phyloP scores from a whole-genome alignment of 30 jellyfish, hydroid and myxozoan species.

The Hydra vulgaris region DNA sequence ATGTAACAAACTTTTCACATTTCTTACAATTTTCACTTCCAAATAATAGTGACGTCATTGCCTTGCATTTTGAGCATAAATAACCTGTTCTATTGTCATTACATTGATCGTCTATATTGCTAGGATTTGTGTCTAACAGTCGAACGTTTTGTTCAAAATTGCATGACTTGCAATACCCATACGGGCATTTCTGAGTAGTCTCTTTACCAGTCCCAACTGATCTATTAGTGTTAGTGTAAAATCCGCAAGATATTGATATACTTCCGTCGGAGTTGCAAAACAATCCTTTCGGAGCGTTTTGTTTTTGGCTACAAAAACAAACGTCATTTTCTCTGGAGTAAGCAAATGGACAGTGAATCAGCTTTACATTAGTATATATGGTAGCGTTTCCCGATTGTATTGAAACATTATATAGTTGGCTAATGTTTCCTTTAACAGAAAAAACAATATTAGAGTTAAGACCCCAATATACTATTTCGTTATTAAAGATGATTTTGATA shows the following conservation, averaged over 20 bases:
- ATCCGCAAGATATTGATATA: neutral
- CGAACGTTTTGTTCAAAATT: neutral
- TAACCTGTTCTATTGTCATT: neutral
- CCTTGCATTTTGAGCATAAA: neutral
- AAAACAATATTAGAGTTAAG: neutral
- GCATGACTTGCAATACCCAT: neutral
- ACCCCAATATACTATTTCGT: neutral
- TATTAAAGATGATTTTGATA: too few species aligned
- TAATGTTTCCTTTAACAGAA: neutral
- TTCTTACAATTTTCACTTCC: neutral
- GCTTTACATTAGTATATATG: neutral
- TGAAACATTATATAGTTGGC: neutral
- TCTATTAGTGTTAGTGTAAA: neutral
- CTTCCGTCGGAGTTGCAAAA: neutral
- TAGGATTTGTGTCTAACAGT: neutral
- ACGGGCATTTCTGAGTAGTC: neutral
- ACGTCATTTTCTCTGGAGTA: neutral
- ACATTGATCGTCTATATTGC: neutral
- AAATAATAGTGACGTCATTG: neutral
- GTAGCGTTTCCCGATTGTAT: neutral
- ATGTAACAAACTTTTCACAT: neutral
- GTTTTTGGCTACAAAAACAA: neutral
- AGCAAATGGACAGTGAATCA: neutral
- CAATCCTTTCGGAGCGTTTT: neutral
- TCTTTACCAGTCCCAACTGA: neutral